Conservation (phyloP, 53 echinoderm and acorn worm species). For the Crossaster papposus region DNA sequence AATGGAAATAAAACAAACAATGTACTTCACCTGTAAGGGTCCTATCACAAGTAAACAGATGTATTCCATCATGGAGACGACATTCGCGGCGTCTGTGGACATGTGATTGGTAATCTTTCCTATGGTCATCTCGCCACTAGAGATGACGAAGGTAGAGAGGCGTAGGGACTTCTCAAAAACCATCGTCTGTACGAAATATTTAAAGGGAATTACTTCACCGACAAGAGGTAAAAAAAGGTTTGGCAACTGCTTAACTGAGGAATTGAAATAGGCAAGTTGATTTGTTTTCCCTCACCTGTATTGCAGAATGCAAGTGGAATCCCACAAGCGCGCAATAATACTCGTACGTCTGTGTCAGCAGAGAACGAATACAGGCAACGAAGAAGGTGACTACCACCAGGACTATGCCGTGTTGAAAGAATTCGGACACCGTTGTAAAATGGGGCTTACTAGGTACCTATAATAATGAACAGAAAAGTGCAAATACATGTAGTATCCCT, state of each 20-base stretch:
- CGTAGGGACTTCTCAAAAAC: conserved; percentile 82
- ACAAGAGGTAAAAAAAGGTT: too few relatives aligned
- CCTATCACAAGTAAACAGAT: conserved; percentile 41
- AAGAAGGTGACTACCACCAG: conserved; percentile 60
- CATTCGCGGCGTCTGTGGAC: conserved; percentile 75
- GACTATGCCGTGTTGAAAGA: conserved; percentile 80
- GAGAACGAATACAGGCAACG: conserved; percentile 26
- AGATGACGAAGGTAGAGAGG: conserved; percentile 61
- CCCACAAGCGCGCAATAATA: conserved; percentile 60
- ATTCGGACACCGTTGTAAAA: conserved; percentile 63
- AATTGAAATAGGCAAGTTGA: too few relatives aligned
- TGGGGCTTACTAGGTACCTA: conserved; percentile 20
- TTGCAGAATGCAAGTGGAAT: conserved; percentile 69
- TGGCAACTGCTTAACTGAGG: not conserved
- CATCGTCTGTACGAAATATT: conserved; percentile 72
- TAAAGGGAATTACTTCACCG: too few relatives aligned
- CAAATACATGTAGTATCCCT: too few relatives aligned
- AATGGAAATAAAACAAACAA: too few relatives aligned
- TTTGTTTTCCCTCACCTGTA: conserved; percentile 76
- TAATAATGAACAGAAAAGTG: not conserved
- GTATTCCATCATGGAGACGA: conserved; percentile 32
- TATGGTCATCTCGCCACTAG: conserved; percentile 72
- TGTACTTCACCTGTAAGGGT: conserved; percentile 57
- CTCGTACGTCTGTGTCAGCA: conserved; percentile 55
- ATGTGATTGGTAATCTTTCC: conserved; percentile 88